Evolutionary conservation across 2,888 invertebrate genomes (phyloP).

Genomic region (Macaria notata): DNA sequence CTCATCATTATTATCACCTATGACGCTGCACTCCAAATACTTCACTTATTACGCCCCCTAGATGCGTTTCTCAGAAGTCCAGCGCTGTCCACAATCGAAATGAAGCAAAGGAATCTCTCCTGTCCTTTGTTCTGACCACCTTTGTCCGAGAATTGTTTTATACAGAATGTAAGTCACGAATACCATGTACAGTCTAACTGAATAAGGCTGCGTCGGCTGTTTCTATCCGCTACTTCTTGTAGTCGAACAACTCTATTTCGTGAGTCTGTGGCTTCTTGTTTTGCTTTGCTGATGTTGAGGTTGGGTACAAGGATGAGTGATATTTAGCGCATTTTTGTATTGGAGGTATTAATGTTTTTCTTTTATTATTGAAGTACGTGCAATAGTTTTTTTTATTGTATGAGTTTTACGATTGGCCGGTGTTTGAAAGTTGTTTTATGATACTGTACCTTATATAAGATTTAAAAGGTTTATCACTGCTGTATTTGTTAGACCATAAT

Average conservation of each 20-base stretch:
- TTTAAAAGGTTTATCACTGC: too few species aligned
- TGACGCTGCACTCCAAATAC: too few species aligned
- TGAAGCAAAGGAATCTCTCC: conserved; percentile 74
- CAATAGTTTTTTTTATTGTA: too few species aligned
- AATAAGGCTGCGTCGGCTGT: conserved; percentile 60
- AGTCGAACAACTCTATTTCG: conserved; percentile 63
- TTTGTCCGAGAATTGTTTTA: conserved; percentile 81
- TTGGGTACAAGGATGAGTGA: not conserved
- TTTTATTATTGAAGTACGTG: too few species aligned
- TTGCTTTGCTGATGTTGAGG: conserved; percentile 10
- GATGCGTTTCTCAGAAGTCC: conserved; percentile 37
- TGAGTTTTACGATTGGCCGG: too few species aligned
- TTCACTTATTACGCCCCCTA: conserved; percentile 8
- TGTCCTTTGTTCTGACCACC: conserved; percentile 79
- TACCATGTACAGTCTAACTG: conserved; percentile 73
- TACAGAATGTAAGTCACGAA: conserved; percentile 81
- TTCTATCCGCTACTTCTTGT: conserved; percentile 55
- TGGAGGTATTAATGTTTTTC: too few species aligned
- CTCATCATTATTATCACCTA: too few species aligned
- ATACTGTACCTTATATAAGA: too few species aligned
- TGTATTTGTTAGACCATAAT: too few species aligned
- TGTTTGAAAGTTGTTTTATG: too few species aligned
- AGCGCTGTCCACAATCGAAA: conserved; percentile 70
- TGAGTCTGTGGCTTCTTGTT: conserved; percentile 29
- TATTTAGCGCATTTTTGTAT: not conserved